Conservation (phyloP, 1,140 invertebrate species). For the Tribolium castaneum region DNA sequence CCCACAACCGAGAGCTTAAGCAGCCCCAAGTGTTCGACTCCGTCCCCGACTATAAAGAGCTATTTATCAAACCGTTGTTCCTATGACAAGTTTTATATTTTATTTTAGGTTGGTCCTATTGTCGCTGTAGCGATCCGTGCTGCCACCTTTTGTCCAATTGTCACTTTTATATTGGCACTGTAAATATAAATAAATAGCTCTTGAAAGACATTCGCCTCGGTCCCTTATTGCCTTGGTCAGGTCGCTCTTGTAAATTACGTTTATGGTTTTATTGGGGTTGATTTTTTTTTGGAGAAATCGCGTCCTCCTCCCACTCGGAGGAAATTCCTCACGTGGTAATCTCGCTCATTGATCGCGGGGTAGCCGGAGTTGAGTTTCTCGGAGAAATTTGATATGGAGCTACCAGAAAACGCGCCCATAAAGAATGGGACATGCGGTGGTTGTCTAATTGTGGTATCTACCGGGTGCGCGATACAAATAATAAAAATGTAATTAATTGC, state of each 20-base stretch:
- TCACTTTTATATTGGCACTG: conserved; percentile 52
- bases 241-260: conserved; percentile 31
- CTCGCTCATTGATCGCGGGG: conserved; percentile 22
- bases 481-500: conserved; percentile 21
- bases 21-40: conserved; percentile 17
- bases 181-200: conserved; percentile 55
- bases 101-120: conserved; percentile 51
- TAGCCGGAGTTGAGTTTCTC: conserved; percentile 32
- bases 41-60: conserved; percentile 27
- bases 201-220: conserved; percentile 5
- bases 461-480: conserved; percentile 18
- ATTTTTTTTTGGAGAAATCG: background rate
- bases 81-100: conserved; percentile 56
- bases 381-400: conserved; percentile 40
- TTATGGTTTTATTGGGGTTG: conserved; percentile 36
- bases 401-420: conserved; percentile 32
- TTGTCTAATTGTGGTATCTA: conserved; percentile 13
- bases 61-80: conserved; percentile 54
- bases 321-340: conserved; percentile 30
- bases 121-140: conserved; percentile 45
- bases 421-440: conserved; percentile 10
- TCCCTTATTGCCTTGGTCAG: conserved; percentile 5
- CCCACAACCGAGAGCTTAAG: background rate
- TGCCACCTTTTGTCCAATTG: conserved; percentile 51
- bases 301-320: conserved; percentile 7